A percentile compares a stretch with the other conserved stretches of the same genome.
phyloP scores from a whole-genome alignment of 2,888 invertebrate species.

The Ctena decussata region DNA sequence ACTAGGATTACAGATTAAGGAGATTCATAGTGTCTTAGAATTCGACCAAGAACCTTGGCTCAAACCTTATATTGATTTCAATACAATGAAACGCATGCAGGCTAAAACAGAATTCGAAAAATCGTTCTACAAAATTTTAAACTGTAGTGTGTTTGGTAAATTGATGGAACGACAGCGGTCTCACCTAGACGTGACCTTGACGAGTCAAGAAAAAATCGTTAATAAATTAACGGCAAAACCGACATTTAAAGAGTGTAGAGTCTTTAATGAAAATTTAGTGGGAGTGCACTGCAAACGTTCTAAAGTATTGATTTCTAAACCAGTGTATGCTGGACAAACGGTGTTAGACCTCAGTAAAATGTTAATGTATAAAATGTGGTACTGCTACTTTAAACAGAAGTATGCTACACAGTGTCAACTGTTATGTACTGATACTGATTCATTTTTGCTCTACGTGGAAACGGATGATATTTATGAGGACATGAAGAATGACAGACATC shows the following conservation, averaged over 20 bases:
- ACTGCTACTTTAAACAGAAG: conserved; percentile 5
- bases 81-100: background rate
- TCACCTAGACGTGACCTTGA: conserved; percentile 8
- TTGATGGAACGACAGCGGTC: conserved; percentile 1
- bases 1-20: conserved; percentile 9
- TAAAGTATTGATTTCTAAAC: conserved; percentile 5
- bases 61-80: conserved; percentile 14
- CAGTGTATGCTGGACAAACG: conserved; percentile 9
- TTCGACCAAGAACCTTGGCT: conserved; percentile 13
- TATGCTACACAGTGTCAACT: background rate
- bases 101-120: conserved; percentile 11
- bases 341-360: conserved; percentile 12
- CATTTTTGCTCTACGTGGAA: conserved; percentile 12
- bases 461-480: conserved; percentile 9
- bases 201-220: conserved; percentile 3
- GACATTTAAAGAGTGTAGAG: too few species aligned
- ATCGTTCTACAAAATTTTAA: conserved; percentile 11
- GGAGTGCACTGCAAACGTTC: conserved; percentile 6
- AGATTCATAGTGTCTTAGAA: conserved; percentile 14
- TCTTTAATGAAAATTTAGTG: too few species aligned
- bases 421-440: conserved; percentile 7
- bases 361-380: conserved; percentile 8
- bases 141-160: conserved; percentile 10
- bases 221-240: background rate
- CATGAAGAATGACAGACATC: conserved; percentile 7